A percentile compares a stretch with the other conserved stretches of the same genome.
These are phyloP conservation scores for Microcebus jonahi DNA, from an alignment of 2,113 vertebrate species.

Conservation along the genomic window DNA sequence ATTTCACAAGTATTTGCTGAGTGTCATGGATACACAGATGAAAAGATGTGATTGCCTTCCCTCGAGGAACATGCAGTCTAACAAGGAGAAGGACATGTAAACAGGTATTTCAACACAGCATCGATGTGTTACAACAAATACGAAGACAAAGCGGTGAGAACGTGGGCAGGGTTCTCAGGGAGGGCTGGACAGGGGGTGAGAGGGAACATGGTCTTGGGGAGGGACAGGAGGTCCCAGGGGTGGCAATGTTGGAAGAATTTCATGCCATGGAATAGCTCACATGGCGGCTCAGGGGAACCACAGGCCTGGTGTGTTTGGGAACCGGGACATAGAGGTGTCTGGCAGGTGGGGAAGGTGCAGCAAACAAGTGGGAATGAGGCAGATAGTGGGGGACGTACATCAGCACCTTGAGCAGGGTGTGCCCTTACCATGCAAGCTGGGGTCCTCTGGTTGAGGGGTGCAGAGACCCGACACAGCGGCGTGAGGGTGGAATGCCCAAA, in stretches of 20 bases:
- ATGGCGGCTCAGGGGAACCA: fast-evolving
- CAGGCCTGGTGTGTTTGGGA: fast-evolving
- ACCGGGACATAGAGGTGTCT: not conserved
- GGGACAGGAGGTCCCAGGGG: fast-evolving
- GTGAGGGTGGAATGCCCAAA: not conserved
- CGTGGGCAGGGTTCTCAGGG: not conserved
- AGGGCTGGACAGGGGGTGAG: fast-evolving
- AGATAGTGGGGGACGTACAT: fast-evolving
- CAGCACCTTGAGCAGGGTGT: not conserved
- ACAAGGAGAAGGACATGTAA: not conserved
- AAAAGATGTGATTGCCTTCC: not conserved
- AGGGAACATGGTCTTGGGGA: fast-evolving
- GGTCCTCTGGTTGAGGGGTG: not conserved
- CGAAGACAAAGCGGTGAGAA: no score
- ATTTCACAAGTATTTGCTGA: conserved; percentile 39
- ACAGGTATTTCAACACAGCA: not conserved
- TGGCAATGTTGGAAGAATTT: fast-evolving
- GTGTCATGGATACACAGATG: not conserved
- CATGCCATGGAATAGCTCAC: fast-evolving
- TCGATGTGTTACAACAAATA: not conserved
- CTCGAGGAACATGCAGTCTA: not conserved
- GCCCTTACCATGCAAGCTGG: fast-evolving
- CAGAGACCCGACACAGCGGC: fast-evolving
- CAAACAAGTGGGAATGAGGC: not conserved
- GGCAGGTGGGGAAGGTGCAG: no score